Percentiles rank a stretch among this genome's conserved stretches.
These are phyloP conservation scores for Drosophila macrothrix DNA, from an alignment of 2,888 invertebrate species.

Conservation along the genomic window DNA sequence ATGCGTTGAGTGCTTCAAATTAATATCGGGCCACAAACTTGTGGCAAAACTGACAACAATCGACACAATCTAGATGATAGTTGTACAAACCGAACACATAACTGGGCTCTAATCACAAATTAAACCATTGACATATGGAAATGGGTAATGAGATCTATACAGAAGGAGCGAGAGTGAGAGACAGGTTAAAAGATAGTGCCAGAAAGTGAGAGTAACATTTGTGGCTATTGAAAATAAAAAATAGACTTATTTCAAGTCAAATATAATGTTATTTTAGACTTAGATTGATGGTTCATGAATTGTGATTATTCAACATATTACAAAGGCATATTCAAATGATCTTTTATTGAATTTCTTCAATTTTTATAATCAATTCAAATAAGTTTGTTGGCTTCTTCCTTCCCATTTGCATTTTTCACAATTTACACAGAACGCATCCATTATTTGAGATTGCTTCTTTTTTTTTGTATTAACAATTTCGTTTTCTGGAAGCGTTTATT, in stretches of 20 bases:
- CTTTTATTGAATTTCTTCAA: neutral
- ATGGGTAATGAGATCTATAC: neutral
- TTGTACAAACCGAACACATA: too few species aligned
- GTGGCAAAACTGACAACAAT: neutral
- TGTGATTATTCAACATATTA: neutral
- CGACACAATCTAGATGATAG: neutral
- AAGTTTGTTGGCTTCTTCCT: neutral
- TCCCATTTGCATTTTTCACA: neutral
- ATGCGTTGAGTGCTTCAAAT: neutral
- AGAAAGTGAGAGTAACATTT: neutral
- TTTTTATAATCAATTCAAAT: neutral
- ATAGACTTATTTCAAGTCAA: neutral
- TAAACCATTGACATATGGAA: neutral
- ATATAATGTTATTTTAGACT: neutral
- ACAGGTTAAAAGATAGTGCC: too few species aligned
- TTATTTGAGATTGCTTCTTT: neutral
- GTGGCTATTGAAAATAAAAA: neutral
- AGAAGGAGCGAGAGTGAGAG: neutral
- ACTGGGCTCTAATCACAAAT: neutral
- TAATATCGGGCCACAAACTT: neutral
- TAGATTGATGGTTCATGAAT: neutral
- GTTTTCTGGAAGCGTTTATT: neutral
- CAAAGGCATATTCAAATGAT: neutral
- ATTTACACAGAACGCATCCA: neutral
- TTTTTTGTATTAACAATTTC: neutral